Conservation (phyloP, 2,113 vertebrate genomes). For the Porphyrio hochstetteri region DNA sequence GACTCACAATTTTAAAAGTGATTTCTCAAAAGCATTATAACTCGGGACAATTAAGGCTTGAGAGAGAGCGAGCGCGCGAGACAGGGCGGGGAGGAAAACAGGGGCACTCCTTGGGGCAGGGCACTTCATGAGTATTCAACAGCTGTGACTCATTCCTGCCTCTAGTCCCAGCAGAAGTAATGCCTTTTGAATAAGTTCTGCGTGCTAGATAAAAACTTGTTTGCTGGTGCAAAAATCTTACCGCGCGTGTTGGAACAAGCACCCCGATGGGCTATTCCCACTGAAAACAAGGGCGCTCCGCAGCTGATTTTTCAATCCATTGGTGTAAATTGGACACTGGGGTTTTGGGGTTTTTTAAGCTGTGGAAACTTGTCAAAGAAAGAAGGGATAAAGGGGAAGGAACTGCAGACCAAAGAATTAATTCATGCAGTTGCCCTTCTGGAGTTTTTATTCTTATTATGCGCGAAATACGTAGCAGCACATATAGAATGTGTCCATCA, state of each 20-base stretch:
- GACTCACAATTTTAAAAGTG: conserved; percentile 30
- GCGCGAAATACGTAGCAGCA: background rate
- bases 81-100: conserved; percentile 54
- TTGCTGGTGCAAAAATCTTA: conserved; percentile 46
- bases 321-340: background rate
- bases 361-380: background rate
- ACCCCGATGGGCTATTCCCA: conserved; percentile 8
- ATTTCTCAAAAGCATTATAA: conserved; percentile 65
- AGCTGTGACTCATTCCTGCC: conserved; percentile 70
- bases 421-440: background rate
- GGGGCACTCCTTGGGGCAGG: conserved; percentile 73
- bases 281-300: background rate
- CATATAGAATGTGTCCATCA: background rate
- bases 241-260: conserved; percentile 66
- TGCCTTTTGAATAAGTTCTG: conserved; percentile 60
- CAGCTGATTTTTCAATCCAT: background rate
- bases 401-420: background rate
- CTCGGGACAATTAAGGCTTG: conserved; percentile 53
- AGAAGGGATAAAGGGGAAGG: background rate
- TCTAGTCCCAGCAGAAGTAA: conserved; percentile 55
- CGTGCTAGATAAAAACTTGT: conserved; percentile 66
- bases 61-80: background rate
- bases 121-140: conserved; percentile 36
- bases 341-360: background rate
- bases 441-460: background rate